Evolutionary conservation across 2,888 invertebrate species (phyloP), one percentile per base, ranked within the genome.

Genomic region (Cynaeus angustus): DNA sequence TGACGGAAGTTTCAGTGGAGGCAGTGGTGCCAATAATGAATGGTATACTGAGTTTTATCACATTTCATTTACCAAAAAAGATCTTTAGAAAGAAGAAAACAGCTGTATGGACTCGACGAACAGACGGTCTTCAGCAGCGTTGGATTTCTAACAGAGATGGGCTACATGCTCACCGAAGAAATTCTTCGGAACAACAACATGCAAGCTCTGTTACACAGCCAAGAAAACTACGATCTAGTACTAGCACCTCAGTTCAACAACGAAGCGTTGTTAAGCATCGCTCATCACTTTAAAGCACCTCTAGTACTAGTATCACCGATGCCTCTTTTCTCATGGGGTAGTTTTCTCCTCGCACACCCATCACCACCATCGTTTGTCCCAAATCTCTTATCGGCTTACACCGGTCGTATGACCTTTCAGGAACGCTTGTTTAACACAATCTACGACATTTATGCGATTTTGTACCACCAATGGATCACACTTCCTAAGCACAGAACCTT

Each of bases 391-490:
- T 70, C 85, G 64, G 80, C 83, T 2, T 85, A 79, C 66, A 76
- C 81, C 53, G 83, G 87, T 30, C 81, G 78, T 61, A 87, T 87
- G 79, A 86, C 82, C 33, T 89, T 91, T 72, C 81, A 82, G 78
- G 86, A 87, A 72, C 81, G 91, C 70, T 50, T 89, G 0, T 78
- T 83, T 16, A 90, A 89, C 75, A 81, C 86, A 0, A 85, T 83
- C 2, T 74, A 76, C 0, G 81, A 82, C 0, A 83, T 0, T n/a
- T 16, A 5, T 21, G n/a, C 14, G 33, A 56, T 55, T 12, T 10
- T 66, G 10, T 10, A 66, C 14, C 13, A 56, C 28, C 28, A 85
- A 4, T 58, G 52, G 48, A 62, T 70, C 10, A 65, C 55, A 66
- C 33, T 43, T 21, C 67, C 67, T 79, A 80, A 38, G 82, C 62